Evolutionary conservation across 2,888 invertebrate genomes (phyloP).

Genomic region (Deilephila elpenor): DNA sequence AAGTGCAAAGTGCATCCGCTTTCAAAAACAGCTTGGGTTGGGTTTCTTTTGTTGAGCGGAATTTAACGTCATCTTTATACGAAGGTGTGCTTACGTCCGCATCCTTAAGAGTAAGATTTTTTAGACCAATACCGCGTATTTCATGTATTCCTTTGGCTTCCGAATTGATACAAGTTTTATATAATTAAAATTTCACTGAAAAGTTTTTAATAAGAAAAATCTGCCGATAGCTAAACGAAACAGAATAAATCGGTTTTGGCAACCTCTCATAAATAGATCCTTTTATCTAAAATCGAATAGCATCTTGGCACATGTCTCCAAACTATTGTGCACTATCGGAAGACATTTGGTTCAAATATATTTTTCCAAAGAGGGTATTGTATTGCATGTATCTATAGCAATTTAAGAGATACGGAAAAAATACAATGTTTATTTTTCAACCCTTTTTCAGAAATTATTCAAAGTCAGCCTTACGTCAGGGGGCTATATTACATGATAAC

Average conservation of each 20-base stretch:
- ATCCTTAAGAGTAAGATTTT: no score
- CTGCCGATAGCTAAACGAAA: no score
- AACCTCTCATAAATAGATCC: no score
- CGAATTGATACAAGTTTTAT: no score
- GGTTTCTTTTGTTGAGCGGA: neutral
- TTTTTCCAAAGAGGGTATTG: neutral
- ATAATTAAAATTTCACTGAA: no score
- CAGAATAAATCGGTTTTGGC: no score
- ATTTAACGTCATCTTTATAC: no score
- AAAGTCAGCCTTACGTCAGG: neutral
- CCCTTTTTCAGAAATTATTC: neutral
- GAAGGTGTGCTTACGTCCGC: no score
- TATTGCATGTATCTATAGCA: no score
- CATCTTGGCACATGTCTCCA: neutral
- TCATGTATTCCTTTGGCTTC: no score
- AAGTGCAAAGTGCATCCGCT: neutral
- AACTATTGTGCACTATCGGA: neutral
- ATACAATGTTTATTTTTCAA: neutral
- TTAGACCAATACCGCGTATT: no score
- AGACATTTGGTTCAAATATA: neutral
- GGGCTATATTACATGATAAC: constrained; percentile 4
- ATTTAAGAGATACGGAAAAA: neutral
- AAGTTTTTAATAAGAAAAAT: no score
- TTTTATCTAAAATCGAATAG: neutral
- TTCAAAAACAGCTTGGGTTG: neutral